Evolutionary conservation across 2,888 invertebrate genomes (phyloP).

Genomic region (Monopis laevigella): DNA sequence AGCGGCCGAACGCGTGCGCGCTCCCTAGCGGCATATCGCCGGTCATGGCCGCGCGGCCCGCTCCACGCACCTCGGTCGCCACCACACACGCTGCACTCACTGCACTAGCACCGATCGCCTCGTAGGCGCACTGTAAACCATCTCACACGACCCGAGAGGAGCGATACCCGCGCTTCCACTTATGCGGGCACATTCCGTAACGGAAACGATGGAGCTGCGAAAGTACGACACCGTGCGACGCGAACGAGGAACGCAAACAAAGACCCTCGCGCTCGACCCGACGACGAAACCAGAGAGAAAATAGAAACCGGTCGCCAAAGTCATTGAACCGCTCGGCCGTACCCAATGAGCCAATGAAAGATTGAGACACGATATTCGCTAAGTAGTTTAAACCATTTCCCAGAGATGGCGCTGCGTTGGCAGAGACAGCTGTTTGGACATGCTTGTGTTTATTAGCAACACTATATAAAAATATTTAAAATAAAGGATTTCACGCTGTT

Average conservation of each 20-base stretch:
- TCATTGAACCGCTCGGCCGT: conserved; percentile 64
- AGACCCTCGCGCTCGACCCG: conserved; percentile 49
- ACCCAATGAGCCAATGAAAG: too few relatives aligned
- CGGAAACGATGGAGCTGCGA: conserved; percentile 46
- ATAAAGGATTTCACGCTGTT: too few relatives aligned
- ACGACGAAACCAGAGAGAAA: conserved; percentile 66
- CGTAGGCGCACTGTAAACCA: conserved; percentile 37
- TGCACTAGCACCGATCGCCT: conserved; percentile 10
- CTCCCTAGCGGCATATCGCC: conserved; percentile 64
- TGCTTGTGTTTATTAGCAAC: neutral
- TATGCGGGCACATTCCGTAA: conserved; percentile 63
- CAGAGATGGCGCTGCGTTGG: neutral
- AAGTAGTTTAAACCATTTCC: neutral
- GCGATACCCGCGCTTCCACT: conserved; percentile 61
- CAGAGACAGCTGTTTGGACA: neutral
- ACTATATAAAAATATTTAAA: too few relatives aligned
- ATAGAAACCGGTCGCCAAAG: conserved; percentile 64
- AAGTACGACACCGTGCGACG: conserved; percentile 54
- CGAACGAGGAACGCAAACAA: conserved; percentile 67
- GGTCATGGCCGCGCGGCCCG: conserved; percentile 48
- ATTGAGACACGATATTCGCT: too few relatives aligned
- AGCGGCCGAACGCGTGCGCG: conserved; percentile 63
- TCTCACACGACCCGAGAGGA: conserved; percentile 63
- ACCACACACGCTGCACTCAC: conserved; percentile 29
- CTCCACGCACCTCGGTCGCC: conserved; percentile 55